phyloP scores from a whole-genome alignment of 2,888 invertebrate species.

The Lymantria monacha region DNA sequence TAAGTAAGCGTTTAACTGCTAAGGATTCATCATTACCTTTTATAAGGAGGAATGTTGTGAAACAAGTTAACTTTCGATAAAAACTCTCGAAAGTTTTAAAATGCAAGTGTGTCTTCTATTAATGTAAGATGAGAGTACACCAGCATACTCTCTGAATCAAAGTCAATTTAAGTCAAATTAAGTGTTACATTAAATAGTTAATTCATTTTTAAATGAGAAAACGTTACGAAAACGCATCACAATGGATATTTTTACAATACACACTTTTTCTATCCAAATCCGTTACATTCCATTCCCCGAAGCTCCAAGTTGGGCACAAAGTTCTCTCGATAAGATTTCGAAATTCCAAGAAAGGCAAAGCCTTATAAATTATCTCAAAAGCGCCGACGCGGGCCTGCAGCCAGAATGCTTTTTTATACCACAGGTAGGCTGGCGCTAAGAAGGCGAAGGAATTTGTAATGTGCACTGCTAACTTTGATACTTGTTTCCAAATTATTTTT shows the following conservation, averaged over 20 bases:
- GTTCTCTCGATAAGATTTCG: slow-evolving; percentile 77
- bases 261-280: slow-evolving; percentile 71
- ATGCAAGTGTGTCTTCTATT: too few species aligned
- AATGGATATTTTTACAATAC: slow-evolving; percentile 57
- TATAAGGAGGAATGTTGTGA: too few species aligned
- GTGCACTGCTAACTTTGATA: slow-evolving; percentile 45
- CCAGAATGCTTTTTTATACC: slow-evolving; percentile 77
- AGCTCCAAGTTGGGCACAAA: slow-evolving; percentile 59
- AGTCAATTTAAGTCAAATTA: slow-evolving; percentile 1
- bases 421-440: slow-evolving; percentile 80
- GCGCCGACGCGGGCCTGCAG: slow-evolving; percentile 78
- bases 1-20: too few species aligned
- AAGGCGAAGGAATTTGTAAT: slow-evolving; percentile 74
- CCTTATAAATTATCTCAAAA: slow-evolving; percentile 82
- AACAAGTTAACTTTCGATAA: too few species aligned
- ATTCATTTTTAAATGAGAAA: slow-evolving; percentile 49
- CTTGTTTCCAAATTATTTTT: slow-evolving; percentile 18
- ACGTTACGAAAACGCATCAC: slow-evolving; percentile 52
- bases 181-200: slow-evolving; percentile 21
- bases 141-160: background rate
- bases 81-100: too few species aligned
- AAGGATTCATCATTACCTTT: too few species aligned
- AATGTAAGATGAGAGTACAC: too few species aligned
- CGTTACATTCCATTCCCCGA: slow-evolving; percentile 78
- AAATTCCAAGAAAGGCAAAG: slow-evolving; percentile 80